These are phyloP conservation scores for Natrix natrix DNA, from an alignment of 2,797 vertebrate genomes.

Conservation along the genomic window DNA sequence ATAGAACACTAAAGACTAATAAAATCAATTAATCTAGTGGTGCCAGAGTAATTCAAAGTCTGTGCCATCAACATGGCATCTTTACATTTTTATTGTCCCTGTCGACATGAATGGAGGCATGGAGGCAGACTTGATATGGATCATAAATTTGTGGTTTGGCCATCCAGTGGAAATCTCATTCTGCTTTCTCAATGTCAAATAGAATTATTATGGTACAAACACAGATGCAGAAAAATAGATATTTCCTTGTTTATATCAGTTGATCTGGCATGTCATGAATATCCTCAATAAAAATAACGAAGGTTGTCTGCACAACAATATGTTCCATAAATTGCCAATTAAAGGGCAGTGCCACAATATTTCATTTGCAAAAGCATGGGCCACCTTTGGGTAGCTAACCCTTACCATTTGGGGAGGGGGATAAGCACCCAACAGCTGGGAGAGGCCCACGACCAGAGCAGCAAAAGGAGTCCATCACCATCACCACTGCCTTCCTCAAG, in stretches of 20 bases:
- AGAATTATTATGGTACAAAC: background rate
- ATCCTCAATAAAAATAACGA: background rate
- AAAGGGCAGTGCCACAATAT: background rate
- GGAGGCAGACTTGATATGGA: background rate
- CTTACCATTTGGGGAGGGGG: background rate
- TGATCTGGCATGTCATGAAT: background rate
- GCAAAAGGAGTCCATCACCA: background rate
- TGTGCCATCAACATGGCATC: background rate
- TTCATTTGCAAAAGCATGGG: background rate
- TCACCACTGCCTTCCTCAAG: background rate
- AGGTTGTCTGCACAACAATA: background rate
- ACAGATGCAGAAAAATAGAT: background rate
- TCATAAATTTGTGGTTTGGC: background rate
- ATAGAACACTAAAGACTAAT: background rate
- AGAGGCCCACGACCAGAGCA: background rate
- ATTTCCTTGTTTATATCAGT: background rate
- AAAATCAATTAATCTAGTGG: background rate
- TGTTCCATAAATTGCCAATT: background rate
- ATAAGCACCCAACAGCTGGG: background rate
- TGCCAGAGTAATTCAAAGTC: background rate
- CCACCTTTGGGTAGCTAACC: background rate
- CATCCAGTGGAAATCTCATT: background rate
- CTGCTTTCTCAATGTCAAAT: background rate
- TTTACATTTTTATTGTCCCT: background rate
- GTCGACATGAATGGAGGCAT: background rate